Percentiles rank a stretch among this genome's conserved stretches.
Evolutionary conservation across 2,797 vertebrate species (phyloP).

Genomic region (Gila robusta): DNA sequence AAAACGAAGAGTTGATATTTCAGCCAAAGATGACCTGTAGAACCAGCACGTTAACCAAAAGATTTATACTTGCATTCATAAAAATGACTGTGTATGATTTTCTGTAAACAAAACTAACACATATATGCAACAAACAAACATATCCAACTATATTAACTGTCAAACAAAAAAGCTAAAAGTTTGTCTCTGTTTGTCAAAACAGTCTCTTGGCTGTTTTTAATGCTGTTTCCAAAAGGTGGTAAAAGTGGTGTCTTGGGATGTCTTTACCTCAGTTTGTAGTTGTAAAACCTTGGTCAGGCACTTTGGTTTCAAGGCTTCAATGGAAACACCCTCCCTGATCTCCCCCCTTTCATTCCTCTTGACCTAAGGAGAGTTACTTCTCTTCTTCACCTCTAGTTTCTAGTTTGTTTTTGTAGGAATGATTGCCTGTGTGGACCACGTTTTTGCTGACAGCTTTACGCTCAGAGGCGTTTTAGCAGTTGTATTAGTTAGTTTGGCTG

Average conservation of each 20-base stretch:
- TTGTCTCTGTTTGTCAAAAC: not conserved
- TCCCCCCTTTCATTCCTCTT: slow-evolving; percentile 37
- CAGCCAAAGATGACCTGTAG: not conserved
- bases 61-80: not conserved
- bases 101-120: not conserved
- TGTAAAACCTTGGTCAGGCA: slow-evolving; percentile 52
- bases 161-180: slow-evolving; percentile 55
- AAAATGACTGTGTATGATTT: not conserved
- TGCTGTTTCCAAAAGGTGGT: slow-evolving; percentile 63
- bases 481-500: slow-evolving; percentile 34
- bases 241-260: slow-evolving; percentile 54
- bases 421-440: slow-evolving; percentile 52
- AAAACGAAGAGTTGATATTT: not conserved
- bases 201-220: slow-evolving; percentile 44
- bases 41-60: not conserved
- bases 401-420: slow-evolving; percentile 53
- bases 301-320: slow-evolving; percentile 56
- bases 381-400: slow-evolving; percentile 63
- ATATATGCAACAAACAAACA: not conserved
- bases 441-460: slow-evolving; percentile 54
- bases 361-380: slow-evolving; percentile 64
- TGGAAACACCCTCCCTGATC: slow-evolving; percentile 60
- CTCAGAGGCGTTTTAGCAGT: slow-evolving; percentile 12
- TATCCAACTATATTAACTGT: slow-evolving; percentile 29
- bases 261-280: slow-evolving; percentile 47